Conservation (phyloP, 2,888 invertebrate genomes). For the Acronicta leporina region DNA sequence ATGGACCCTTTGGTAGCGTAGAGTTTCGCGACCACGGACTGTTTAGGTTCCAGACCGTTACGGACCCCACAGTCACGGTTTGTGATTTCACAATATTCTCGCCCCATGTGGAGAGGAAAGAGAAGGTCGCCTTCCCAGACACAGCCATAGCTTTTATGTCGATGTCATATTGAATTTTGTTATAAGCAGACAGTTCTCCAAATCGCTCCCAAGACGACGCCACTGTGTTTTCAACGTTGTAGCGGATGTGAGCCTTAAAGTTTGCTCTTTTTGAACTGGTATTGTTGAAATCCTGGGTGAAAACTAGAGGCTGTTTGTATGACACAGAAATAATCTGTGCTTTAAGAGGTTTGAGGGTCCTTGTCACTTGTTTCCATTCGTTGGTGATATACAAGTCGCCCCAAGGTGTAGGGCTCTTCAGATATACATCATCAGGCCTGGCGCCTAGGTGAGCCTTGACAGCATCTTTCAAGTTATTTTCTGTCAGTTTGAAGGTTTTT, state of each 20-base stretch:
- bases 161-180: conserved; percentile 35
- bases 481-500: conserved; percentile 59
- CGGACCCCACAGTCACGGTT: conserved; percentile 33
- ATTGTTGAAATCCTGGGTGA: conserved; percentile 34
- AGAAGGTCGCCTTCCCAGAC: conserved; percentile 22
- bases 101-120: conserved; percentile 38
- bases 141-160: conserved; percentile 34
- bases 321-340: conserved; percentile 23
- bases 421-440: conserved; percentile 48
- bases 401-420: conserved; percentile 69
- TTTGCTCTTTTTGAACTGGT: conserved; percentile 12
- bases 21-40: conserved; percentile 57
- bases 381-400: conserved; percentile 65
- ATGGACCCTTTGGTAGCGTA: conserved; percentile 56
- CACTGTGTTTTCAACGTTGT: conserved; percentile 38
- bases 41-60: conserved; percentile 54
- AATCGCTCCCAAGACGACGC: conserved; percentile 32
- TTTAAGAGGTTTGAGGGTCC: conserved; percentile 57
- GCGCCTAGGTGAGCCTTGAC: conserved; percentile 55
- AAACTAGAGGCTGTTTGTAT: conserved; percentile 14
- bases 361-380: conserved; percentile 64
- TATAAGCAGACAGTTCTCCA: background rate
- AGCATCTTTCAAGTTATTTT: conserved; percentile 59
- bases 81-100: conserved; percentile 25
- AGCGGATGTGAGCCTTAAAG: conserved; percentile 8